These are phyloP conservation scores for Napeogenes inachia DNA, from an alignment of 2,888 invertebrate species.

Conservation along the genomic window DNA sequence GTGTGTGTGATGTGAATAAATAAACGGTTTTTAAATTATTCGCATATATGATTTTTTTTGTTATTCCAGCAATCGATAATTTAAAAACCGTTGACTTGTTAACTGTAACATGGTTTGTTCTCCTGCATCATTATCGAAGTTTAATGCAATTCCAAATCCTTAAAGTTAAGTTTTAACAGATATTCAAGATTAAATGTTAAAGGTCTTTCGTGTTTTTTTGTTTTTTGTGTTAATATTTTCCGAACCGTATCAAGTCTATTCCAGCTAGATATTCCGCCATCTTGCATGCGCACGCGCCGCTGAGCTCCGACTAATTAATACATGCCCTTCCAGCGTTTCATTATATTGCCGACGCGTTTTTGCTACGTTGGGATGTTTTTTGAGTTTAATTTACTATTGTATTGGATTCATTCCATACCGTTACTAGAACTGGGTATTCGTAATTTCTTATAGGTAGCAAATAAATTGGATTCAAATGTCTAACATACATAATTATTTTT, in stretches of 20 bases:
- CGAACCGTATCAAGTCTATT: slow-evolving; percentile 35
- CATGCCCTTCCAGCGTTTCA: slow-evolving; percentile 66
- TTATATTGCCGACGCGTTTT: slow-evolving; percentile 65
- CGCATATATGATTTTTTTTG: no score
- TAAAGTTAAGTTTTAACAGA: not conserved
- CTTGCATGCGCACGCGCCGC: slow-evolving; percentile 57
- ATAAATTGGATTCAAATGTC: no score
- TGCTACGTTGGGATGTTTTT: slow-evolving; percentile 29
- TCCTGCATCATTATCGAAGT: no score
- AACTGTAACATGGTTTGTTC: not conserved
- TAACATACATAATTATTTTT: no score
- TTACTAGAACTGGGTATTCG: not conserved
- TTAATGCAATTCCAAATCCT: no score
- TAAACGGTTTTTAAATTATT: no score
- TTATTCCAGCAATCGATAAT: no score
- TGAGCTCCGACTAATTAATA: slow-evolving; percentile 60
- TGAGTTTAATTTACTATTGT: slow-evolving; percentile 9
- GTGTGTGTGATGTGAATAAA: not conserved
- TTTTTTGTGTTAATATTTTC: slow-evolving; percentile 22
- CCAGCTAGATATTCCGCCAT: slow-evolving; percentile 30
- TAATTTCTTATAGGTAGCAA: no score
- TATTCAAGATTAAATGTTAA: slow-evolving; percentile 15
- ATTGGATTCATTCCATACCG: slow-evolving; percentile 1
- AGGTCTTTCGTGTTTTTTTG: slow-evolving; percentile 20
- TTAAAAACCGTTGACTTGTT: not conserved